Conservation (phyloP, 1,140 invertebrate species). For the Platorchestia sp. region DNA sequence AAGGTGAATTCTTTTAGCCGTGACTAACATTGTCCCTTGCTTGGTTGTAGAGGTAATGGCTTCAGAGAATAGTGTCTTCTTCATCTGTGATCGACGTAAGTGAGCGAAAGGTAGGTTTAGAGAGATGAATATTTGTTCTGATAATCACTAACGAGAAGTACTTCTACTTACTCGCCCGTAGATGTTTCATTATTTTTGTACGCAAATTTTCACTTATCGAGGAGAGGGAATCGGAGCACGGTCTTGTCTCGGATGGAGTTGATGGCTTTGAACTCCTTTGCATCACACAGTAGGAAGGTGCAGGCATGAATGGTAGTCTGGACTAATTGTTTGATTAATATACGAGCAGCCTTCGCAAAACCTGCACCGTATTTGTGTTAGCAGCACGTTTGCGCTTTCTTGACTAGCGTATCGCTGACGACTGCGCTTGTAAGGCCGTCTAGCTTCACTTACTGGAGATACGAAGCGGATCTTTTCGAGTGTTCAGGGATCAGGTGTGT, state of each 20-base stretch:
- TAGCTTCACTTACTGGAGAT: background rate
- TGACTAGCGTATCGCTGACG: background rate
- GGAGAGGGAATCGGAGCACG: background rate
- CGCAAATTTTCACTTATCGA: background rate
- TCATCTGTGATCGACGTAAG: conserved; percentile 8
- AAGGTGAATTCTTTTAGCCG: background rate
- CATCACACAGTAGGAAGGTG: background rate
- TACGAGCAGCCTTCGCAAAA: background rate
- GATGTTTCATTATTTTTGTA: conserved; percentile 18
- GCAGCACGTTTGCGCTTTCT: background rate
- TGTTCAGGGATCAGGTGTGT: background rate
- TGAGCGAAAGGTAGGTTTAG: background rate
- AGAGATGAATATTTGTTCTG: background rate
- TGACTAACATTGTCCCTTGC: background rate
- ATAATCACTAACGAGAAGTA: background rate
- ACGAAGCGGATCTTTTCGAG: background rate
- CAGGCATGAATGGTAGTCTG: background rate
- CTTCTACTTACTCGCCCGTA: background rate
- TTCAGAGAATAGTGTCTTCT: conserved; percentile 29
- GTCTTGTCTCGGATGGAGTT: background rate
- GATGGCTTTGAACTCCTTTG: background rate
- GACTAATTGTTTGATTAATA: background rate
- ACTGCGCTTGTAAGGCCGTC: background rate
- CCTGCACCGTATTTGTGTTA: background rate
- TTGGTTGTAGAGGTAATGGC: background rate